Conservation (phyloP, 1,140 invertebrate species). For the Odontomachus brunneus region DNA sequence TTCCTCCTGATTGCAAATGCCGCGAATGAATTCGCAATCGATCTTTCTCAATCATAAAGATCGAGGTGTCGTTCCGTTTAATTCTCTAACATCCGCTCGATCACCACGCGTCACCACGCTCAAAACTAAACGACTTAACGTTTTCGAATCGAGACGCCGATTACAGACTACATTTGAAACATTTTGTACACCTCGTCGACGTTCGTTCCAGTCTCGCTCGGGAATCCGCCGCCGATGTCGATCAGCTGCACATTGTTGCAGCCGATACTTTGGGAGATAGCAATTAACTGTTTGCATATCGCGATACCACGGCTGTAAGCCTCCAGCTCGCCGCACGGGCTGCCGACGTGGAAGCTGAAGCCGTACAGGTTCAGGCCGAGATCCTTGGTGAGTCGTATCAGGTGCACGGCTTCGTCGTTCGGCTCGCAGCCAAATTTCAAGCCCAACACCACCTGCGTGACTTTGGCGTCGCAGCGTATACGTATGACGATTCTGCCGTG, state of each 20-base stretch:
- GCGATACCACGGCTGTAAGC: slow-evolving; percentile 91
- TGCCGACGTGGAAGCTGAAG: slow-evolving; percentile 95
- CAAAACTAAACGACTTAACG: not conserved
- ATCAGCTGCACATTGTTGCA: slow-evolving; percentile 89
- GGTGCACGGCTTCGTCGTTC: slow-evolving; percentile 88
- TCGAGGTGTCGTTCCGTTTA: no score
- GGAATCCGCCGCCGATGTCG: slow-evolving; percentile 95
- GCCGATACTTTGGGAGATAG: slow-evolving; percentile 88
- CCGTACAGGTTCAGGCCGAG: slow-evolving; percentile 92
- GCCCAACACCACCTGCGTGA: slow-evolving; percentile 92
- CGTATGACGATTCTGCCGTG: slow-evolving; percentile 92
- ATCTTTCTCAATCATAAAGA: no score
- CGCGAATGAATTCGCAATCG: no score
- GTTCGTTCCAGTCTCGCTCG: slow-evolving; percentile 87
- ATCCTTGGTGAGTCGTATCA: slow-evolving; percentile 91
- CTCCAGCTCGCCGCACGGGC: slow-evolving; percentile 90
- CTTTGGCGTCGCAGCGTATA: slow-evolving; percentile 93
- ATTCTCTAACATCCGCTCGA: no score
- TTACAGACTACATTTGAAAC: not conserved
- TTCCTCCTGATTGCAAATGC: no score
- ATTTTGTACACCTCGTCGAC: slow-evolving; percentile 86
- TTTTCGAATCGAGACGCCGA: not conserved
- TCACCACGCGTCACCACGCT: no score
- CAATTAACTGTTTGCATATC: slow-evolving; percentile 89
- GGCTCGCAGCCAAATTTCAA: slow-evolving; percentile 97